Evolutionary conservation across 2,113 vertebrate species (phyloP), one percentile per base, ranked within the genome.

Genomic region (Nicator chloris): DNA sequence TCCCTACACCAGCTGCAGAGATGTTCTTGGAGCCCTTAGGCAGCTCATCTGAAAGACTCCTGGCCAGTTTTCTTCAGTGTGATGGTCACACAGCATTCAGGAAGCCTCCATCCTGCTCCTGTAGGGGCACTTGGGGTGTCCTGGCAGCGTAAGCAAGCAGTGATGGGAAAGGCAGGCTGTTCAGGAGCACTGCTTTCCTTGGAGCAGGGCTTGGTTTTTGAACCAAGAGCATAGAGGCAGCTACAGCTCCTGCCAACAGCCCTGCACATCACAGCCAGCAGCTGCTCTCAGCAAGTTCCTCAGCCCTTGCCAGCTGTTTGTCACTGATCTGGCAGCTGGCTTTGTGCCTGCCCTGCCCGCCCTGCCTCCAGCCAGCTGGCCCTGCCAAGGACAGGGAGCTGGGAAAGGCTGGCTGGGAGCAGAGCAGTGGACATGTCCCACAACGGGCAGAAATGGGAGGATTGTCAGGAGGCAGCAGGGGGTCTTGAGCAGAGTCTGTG

Each of bases 1-100:
- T 72, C 40, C 21, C 64, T 66, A 7, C 2, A 4, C 10, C 37
- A 47, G 45, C 21, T 76, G 35, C 30, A 51, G 56, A 66, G 60
- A 49, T 3, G 0, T 28, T 63, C 71, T 72, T 3, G 2, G 54
- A 65, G 15, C 15, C 28, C 2, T 5, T 37, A 37, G n/a, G 40
- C n/a, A 77, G 49, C 35, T 86, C 15, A 7, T 72, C 28, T 80
- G 42, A 59, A 82, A 51, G 19, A 37, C 57, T 71, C n/a, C 39
- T 6, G 12, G 30, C 6, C 56, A 60, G 50, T 5, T 64, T 73
- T 35, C 37, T 75, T 64, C 40, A 30, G 16, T 3, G 22, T 16
- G 13, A 53, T 73, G 51, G 19, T 49, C 4, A 3, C 26, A 31
- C 9, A 37, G 33, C 30, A 11, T 44, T 56, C 0, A 0, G 22